Base-by-base conservation (phyloP, 2,888 invertebrate genomes). In the Cheilosia impressa region DNA sequence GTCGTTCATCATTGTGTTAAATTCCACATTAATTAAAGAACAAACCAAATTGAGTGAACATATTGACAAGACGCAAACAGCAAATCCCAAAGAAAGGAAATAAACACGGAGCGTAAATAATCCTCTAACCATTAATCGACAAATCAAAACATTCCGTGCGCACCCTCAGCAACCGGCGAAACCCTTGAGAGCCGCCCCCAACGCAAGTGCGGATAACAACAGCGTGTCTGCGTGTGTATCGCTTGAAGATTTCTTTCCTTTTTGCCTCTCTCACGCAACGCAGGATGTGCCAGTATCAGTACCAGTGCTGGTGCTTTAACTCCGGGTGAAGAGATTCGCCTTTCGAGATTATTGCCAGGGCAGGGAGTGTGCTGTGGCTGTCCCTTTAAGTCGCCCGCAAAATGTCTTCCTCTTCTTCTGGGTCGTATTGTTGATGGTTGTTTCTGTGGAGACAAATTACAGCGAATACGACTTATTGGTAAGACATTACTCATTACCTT, bases 1-100 rank as follows among this genome's bases (percentile, higher is more conserved):
- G 57, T 10, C 55, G 47, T 77, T 77, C 65, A 78, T 66, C 60
- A 73, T 55, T 73, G 52, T 47, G 60, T 80, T 66, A 73, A 73
- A 80, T 80, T 80, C 66, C 80, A 45, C 19, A 80, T 73, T 80
- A 80, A 73, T 80, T 73, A 80, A 66, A 45, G 62, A 66, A 73
- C 66, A 34, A 27, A 80, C 53, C 60, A 80, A 80, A 80, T 73
- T 80, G 66, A 73, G 80, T 66, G 80, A 73, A 80, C 66, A 80
- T 60, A 80, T 73, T 80, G 73, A 73, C 80, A 80, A 80, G 73
- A 80, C 73, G 73, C 73, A 73, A 80, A 66, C 53, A 73, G 60
- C 73, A 73, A 73, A 66, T n/a, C 53, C 60, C 65, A 53, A 47
- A 66, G 53, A 53, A 73, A 45, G 66, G 53, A 73, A 73, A 55